A percentile compares a stretch with the other conserved stretches of the same genome.
Conservation (phyloP, 2,113 vertebrate genomes). For the Holacanthus passer region DNA sequence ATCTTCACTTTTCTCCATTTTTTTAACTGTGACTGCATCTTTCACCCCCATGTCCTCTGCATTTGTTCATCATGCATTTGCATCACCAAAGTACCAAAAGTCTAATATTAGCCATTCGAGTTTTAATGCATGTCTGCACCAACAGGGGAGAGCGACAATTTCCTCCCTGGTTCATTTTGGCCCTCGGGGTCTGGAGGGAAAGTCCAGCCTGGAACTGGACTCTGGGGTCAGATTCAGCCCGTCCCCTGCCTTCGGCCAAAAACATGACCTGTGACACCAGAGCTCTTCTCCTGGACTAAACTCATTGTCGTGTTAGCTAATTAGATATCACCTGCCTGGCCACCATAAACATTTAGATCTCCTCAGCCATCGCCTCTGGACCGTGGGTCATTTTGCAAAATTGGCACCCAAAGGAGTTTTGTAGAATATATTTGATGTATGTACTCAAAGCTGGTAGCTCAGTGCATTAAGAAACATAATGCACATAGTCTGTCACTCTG, state of each 20-base stretch:
- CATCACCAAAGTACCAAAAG: neutral
- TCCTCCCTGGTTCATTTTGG: neutral
- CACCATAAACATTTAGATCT: slow-evolving; percentile 49
- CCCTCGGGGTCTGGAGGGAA: slow-evolving; percentile 25
- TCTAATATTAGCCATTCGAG: neutral
- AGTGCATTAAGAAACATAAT: neutral
- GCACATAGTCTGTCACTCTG: neutral
- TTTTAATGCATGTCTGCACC: neutral
- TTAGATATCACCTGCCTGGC: slow-evolving; percentile 52
- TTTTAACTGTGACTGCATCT: neutral
- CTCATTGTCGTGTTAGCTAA: slow-evolving; percentile 46
- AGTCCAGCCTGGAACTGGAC: slow-evolving; percentile 44
- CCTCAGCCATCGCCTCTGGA: slow-evolving; percentile 5
- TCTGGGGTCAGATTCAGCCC: slow-evolving; percentile 60
- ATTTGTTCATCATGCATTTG: neutral
- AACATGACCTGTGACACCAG: slow-evolving; percentile 65
- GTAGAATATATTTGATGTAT: neutral
- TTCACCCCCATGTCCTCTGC: too few species aligned
- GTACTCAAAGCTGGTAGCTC: too few species aligned
- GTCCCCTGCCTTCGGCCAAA: slow-evolving; percentile 53
- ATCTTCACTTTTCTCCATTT: neutral
- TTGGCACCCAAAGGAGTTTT: neutral
- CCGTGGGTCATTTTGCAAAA: neutral
- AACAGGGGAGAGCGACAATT: neutral
- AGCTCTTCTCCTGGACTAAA: slow-evolving; percentile 36